phyloP scores from a whole-genome alignment of 2,888 invertebrate genomes.

The Diadegma fenestrale region DNA sequence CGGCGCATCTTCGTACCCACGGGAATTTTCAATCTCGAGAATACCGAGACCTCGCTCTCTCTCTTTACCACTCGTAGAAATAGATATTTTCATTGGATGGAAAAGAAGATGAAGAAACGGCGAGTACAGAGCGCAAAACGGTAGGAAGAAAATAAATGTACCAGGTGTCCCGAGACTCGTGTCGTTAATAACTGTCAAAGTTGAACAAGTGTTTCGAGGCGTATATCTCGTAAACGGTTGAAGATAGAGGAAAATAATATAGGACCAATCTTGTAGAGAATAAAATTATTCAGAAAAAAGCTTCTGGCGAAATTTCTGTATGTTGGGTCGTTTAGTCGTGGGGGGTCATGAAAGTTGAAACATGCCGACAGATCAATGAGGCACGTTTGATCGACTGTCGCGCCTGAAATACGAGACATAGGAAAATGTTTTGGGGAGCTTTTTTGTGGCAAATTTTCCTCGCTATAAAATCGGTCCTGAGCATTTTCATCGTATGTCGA shows the following conservation, averaged over 20 bases:
- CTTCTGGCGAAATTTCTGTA: not conserved
- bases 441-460: not conserved
- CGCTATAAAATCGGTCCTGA: not conserved
- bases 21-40: conserved; percentile 65
- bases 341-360: not conserved
- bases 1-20: conserved; percentile 35
- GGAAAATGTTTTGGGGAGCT: not conserved
- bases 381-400: not conserved
- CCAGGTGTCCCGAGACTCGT: not conserved
- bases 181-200: not conserved
- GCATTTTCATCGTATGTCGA: not conserved
- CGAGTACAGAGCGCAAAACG: conserved; percentile 9
- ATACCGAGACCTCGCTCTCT: conserved; percentile 10
- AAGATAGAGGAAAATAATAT: not conserved
- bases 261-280: not conserved
- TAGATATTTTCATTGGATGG: conserved; percentile 8
- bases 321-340: not conserved
- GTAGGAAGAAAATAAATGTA: not conserved
- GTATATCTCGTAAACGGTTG: not conserved
- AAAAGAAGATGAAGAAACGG: conserved; percentile 40
- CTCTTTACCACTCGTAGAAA: not conserved
- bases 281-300: not conserved
- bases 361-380: not conserved
- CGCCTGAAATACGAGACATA: not conserved
- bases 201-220: not conserved